Conservation (phyloP, 2,888 invertebrate species). For the Mesorhabditis belari region DNA sequence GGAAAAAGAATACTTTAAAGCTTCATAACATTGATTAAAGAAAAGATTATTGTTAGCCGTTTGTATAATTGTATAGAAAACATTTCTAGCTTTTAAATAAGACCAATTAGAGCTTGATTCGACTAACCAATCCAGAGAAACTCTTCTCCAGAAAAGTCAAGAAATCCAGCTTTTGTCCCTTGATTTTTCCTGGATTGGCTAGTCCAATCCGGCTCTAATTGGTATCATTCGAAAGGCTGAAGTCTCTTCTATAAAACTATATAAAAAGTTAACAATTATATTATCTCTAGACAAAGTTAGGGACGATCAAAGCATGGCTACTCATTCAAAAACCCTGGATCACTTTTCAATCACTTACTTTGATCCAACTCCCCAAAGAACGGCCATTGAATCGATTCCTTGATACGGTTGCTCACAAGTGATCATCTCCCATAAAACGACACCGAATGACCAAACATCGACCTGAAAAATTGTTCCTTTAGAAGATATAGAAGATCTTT, state of each 20-base stretch:
- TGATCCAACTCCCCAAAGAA: constrained; percentile 93
- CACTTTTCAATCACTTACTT: constrained; percentile 54
- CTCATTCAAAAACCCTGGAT: no score
- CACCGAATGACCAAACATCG: constrained; percentile 96
- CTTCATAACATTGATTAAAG: neutral
- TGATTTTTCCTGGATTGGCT: neutral
- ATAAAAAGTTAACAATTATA: constrained; percentile 83
- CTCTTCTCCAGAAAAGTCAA: neutral
- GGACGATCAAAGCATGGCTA: constrained; percentile 97
- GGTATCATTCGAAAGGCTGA: constrained; percentile 98
- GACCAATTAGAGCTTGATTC: no score
- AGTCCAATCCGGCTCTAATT: constrained; percentile 53
- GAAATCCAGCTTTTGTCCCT: neutral
- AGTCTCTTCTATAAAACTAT: constrained; percentile 85
- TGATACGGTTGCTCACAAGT: constrained; percentile 87
- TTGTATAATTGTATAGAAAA: no score
- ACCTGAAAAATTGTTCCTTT: constrained; percentile 58
- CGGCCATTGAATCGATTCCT: constrained; percentile 87
- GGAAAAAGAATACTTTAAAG: neutral
- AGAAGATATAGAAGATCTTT: no score
- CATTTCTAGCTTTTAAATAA: no score
- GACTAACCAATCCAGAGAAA: neutral
- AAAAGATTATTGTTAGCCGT: no score
- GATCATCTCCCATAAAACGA: constrained; percentile 92
- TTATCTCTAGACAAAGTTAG: constrained; percentile 97